These are phyloP conservation scores for Eptatretus burgeri DNA, from an alignment of 2,113 vertebrate genomes.

Conservation along the genomic window DNA sequence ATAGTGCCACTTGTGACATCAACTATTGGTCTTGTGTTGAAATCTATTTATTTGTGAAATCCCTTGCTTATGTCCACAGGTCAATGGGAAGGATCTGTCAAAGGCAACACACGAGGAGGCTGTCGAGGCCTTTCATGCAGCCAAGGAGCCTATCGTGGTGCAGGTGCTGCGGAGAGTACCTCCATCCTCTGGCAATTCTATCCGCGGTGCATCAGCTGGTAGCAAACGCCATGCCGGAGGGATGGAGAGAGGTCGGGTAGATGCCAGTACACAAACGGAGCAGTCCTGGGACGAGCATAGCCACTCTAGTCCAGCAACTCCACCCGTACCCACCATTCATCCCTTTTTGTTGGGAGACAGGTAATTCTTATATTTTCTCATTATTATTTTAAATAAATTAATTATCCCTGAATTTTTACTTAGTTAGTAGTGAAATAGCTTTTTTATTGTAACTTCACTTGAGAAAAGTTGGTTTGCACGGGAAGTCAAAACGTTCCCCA, in stretches of 20 bases:
- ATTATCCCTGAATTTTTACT: no score
- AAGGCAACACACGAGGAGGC: slow-evolving; percentile 1
- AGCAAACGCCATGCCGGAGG: background rate
- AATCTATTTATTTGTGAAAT: no score
- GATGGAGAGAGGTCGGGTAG: background rate
- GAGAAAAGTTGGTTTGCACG: no score
- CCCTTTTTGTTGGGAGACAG: background rate
- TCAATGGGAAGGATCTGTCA: background rate
- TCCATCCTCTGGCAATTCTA: background rate
- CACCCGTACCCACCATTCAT: slow-evolving; percentile 2
- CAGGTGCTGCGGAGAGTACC: slow-evolving; percentile 1
- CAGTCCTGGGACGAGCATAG: background rate
- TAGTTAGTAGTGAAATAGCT: no score
- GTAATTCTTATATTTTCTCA: no score
- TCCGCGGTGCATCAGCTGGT: no score
- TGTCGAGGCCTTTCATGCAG: background rate
- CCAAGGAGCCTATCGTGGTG: slow-evolving; percentile 2
- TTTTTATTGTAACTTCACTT: no score
- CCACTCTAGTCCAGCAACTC: background rate
- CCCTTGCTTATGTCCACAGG: background rate
- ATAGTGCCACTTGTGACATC: no score
- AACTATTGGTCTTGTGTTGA: no score
- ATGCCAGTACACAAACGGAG: background rate
- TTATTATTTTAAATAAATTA: no score
- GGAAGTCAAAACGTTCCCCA: no score